Percentiles rank a stretch among this genome's conserved stretches.
Evolutionary conservation across 2,888 invertebrate genomes (phyloP).

Genomic region (Chelonus formosanus): DNA sequence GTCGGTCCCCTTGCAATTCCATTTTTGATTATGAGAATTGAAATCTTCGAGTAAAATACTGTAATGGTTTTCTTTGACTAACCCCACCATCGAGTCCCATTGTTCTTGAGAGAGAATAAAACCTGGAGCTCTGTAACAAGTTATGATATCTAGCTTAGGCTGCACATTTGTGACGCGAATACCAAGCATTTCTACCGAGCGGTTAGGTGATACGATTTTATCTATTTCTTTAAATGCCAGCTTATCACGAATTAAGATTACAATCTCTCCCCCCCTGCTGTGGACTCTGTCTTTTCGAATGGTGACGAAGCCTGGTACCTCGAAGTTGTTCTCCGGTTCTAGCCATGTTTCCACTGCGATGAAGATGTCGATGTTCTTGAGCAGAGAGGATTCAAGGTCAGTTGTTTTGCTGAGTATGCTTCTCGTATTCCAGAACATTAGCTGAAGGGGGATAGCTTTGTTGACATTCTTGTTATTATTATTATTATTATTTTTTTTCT

Average conservation of each 20-base stretch:
- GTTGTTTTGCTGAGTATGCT: too few species aligned
- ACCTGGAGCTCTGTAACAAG: constrained; percentile 28
- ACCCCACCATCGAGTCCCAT: too few species aligned
- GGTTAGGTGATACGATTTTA: constrained; percentile 15
- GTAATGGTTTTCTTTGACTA: too few species aligned
- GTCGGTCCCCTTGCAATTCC: constrained; percentile 7
- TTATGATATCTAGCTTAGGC: constrained; percentile 18
- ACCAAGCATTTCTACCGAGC: constrained; percentile 23
- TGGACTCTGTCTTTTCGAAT: constrained; percentile 21
- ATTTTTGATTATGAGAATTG: constrained; percentile 19
- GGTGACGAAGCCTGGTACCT: constrained; percentile 18
- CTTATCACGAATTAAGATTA: constrained; percentile 15
- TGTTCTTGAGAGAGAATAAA: constrained; percentile 18
- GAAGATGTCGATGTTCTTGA: constrained; percentile 1
- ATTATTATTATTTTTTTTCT: too few species aligned
- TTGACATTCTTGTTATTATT: too few species aligned
- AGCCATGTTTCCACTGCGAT: constrained; percentile 27
- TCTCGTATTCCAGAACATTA: too few species aligned
- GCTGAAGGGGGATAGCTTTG: too few species aligned
- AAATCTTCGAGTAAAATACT: constrained; percentile 25
- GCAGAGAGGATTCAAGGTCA: background rate
- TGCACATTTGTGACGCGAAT: constrained; percentile 19
- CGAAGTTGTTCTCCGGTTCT: background rate
- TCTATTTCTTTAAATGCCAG: background rate
- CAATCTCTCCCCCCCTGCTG: constrained; percentile 12